Base-by-base conservation (phyloP, 2,888 invertebrate species). In the Cremastinae sp. region DNA sequence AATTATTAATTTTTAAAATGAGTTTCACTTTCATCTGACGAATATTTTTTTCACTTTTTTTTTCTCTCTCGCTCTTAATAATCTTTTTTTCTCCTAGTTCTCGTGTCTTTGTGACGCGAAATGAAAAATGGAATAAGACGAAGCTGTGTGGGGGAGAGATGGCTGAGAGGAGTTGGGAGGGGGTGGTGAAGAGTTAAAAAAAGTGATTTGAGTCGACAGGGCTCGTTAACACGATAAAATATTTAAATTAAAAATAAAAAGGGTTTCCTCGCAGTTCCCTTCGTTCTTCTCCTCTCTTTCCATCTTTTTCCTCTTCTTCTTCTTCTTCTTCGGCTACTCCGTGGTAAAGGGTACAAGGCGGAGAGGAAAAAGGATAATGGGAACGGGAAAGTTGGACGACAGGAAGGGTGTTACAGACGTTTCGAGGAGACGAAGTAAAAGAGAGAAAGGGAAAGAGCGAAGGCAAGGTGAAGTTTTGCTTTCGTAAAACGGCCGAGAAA, bases 221-320 rank as follows among this genome's bases (percentile, higher is more conserved):
- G 69, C 65, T 76, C 81, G 74, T 76, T 81, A 81, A 82, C 82
- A 81, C 84, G 86, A 86, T 88, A 84, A 85, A 88, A 88, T 88
- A 88, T 88, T 88, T 86, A 87, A 83, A 84, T 84, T 81, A 83
- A 85, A 85, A 86, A 84, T 86, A 86, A 88, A 85, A 86, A 81
- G 83, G 83, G 81, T 80, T 82, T 78, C 61, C 74, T 64, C 81
- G 2, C 28, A 5, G 28, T 28, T 28, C 28, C 28, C 28, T 2
- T 28, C 28, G 2, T 28, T 28, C 28, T 28, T 28, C 5, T 28
- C 28, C 28, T 28, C 28, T 28, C 5, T 2, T 2, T 5, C 2
- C 28, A 3, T 28, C 28, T 28, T 28, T 5, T 28, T 28, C 28
- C 5, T 28, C 28, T 28, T 28, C 28, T 2, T 28, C 28, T 2